Conservation (phyloP, 2,888 invertebrate species). For the Ormyrus labotus region DNA sequence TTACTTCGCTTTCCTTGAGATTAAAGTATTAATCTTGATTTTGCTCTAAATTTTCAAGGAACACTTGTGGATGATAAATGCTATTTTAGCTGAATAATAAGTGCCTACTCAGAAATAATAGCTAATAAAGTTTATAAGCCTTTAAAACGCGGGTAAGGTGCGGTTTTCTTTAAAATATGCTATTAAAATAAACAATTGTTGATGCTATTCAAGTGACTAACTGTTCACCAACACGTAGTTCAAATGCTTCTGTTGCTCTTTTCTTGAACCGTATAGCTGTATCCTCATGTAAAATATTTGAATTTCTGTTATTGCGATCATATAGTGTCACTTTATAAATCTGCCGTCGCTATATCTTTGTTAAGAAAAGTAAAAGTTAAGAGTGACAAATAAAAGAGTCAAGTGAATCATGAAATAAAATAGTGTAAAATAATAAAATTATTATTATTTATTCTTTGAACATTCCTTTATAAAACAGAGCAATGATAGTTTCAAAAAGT, state of each 20-base stretch:
- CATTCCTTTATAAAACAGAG: too few species aligned
- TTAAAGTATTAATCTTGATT: too few species aligned
- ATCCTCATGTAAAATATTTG: background rate
- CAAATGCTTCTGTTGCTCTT: background rate
- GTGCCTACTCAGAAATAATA: background rate
- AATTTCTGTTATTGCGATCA: background rate
- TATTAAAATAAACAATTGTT: background rate
- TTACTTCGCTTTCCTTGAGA: too few species aligned
- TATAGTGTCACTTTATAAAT: background rate
- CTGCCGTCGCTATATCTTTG: background rate
- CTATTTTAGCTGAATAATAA: background rate
- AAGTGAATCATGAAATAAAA: too few species aligned
- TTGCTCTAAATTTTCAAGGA: too few species aligned
- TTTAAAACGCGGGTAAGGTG: background rate
- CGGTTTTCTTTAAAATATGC: background rate
- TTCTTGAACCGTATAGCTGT: background rate
- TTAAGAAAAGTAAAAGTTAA: background rate
- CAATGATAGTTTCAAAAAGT: too few species aligned
- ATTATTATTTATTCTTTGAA: too few species aligned
- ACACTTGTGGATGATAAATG: background rate
- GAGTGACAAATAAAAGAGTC: too few species aligned
- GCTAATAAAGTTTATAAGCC: background rate
- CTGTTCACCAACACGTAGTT: background rate
- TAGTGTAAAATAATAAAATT: too few species aligned
- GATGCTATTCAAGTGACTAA: background rate